These are phyloP conservation scores for Elephas maximus DNA, from an alignment of 2,113 vertebrate species.

Conservation along the genomic window DNA sequence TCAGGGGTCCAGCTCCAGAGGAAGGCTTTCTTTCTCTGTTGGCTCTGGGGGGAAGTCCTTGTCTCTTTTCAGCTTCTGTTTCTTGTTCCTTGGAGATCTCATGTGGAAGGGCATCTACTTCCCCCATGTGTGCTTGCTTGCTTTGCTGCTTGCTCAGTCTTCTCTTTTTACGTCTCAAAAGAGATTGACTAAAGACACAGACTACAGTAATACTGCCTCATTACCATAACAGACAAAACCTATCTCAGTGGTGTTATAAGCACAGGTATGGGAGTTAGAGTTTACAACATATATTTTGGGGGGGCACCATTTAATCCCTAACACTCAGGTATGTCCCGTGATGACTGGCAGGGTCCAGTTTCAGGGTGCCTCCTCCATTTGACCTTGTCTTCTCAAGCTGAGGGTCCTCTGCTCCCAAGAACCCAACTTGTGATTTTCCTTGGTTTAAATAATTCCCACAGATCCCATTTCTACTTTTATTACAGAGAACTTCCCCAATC, in stretches of 20 bases:
- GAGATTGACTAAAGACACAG: background rate
- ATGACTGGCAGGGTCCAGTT: background rate
- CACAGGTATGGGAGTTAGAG: background rate
- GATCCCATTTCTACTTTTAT: constrained; percentile 27
- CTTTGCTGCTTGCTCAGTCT: background rate
- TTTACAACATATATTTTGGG: too few relatives aligned
- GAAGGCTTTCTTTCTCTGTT: background rate
- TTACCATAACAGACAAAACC: background rate
- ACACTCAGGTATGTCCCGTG: rapidly evolving
- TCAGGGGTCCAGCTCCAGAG: background rate
- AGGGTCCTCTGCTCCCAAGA: background rate
- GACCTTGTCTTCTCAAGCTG: background rate
- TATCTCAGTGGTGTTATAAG: background rate
- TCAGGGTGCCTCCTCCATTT: background rate
- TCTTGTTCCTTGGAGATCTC: background rate
- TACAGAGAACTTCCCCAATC: background rate
- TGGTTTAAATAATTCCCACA: constrained; percentile 34
- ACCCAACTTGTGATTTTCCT: background rate
- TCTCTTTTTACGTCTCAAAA: background rate
- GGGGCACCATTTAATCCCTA: background rate
- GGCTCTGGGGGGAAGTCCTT: background rate
- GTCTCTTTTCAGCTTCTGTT: background rate
- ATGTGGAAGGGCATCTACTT: background rate
- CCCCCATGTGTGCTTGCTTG: background rate
- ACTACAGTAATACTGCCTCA: background rate